A percentile compares a stretch with the other conserved stretches of the same genome.
These are phyloP conservation scores for Drosophila neonasuta DNA, from an alignment of 2,888 invertebrate species.

Conservation along the genomic window DNA sequence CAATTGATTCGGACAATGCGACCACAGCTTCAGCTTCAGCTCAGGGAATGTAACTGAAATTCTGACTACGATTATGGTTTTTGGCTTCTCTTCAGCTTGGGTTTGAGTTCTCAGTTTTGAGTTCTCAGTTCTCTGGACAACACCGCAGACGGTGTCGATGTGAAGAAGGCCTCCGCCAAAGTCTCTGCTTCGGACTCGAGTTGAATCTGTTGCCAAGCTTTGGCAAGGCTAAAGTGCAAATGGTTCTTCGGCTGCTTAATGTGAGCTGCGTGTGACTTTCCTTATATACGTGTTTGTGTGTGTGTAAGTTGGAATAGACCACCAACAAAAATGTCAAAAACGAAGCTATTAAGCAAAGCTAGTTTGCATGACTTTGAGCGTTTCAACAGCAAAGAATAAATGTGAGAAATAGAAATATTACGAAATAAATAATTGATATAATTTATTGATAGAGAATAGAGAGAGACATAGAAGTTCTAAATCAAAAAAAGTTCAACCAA, in stretches of 20 bases:
- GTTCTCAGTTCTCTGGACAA: conserved; percentile 4
- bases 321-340: conserved; percentile 29
- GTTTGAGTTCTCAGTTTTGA: background rate
- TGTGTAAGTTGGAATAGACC: conserved; percentile 1
- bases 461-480: no score
- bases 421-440: no score
- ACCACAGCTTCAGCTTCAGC: conserved; percentile 37
- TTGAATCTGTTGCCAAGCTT: no score
- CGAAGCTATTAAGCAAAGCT: background rate
- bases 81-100: conserved; percentile 3
- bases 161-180: conserved; percentile 18
- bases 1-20: conserved; percentile 75
- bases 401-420: no score
- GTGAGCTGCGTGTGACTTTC: conserved; percentile 27
- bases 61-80: conserved; percentile 6
- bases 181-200: background rate
- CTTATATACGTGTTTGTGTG: background rate
- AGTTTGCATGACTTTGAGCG: no score
- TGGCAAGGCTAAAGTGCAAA: conserved; percentile 64
- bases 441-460: no score
- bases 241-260: conserved; percentile 46
- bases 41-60: conserved; percentile 13
- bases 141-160: conserved; percentile 21
- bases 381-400: no score
- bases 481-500: no score